Evolutionary conservation across 2,113 vertebrate species (phyloP).

Genomic region (Gadus macrocephalus): DNA sequence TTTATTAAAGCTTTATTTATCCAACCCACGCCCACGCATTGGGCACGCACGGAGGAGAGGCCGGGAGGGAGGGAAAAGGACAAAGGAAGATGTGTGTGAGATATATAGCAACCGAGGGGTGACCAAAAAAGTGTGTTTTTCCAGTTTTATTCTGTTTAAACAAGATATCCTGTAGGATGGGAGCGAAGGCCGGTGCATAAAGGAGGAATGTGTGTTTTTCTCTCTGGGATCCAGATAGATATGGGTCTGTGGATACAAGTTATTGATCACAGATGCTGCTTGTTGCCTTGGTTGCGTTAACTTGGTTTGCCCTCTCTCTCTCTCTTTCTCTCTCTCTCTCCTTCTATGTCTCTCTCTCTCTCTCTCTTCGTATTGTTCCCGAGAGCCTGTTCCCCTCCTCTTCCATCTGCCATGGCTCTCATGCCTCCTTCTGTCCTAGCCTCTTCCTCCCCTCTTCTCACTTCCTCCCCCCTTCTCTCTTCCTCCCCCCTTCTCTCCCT

Average conservation of each 20-base stretch:
- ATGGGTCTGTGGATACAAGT: slow-evolving; percentile 30
- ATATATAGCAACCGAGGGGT: neutral
- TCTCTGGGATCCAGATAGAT: slow-evolving; percentile 22
- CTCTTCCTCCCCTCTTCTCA: slow-evolving; percentile 9
- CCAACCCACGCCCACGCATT: no score
- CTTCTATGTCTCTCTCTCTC: slow-evolving; percentile 28
- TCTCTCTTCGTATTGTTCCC: neutral
- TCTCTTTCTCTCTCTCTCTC: slow-evolving; percentile 17
- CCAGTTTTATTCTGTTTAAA: slow-evolving; percentile 44
- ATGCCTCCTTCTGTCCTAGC: slow-evolving; percentile 12
- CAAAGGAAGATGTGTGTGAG: slow-evolving; percentile 16
- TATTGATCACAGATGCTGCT: slow-evolving; percentile 65
- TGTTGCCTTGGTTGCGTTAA: slow-evolving; percentile 52
- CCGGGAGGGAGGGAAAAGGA: slow-evolving; percentile 4
- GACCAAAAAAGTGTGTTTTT: slow-evolving; percentile 11
- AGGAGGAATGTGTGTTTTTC: slow-evolving; percentile 27
- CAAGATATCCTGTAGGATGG: slow-evolving; percentile 49
- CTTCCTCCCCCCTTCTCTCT: slow-evolving; percentile 12
- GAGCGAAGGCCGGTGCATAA: slow-evolving; percentile 23
- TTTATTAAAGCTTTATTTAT: slow-evolving; percentile 11
- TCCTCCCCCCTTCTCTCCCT: slow-evolving; percentile 9
- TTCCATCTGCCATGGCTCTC: slow-evolving; percentile 14
- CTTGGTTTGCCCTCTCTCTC: slow-evolving; percentile 45
- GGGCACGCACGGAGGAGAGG: neutral
- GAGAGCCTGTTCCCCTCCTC: neutral